phyloP scores from a whole-genome alignment of 2,888 invertebrate genomes.

The Mythimna vitellina region DNA sequence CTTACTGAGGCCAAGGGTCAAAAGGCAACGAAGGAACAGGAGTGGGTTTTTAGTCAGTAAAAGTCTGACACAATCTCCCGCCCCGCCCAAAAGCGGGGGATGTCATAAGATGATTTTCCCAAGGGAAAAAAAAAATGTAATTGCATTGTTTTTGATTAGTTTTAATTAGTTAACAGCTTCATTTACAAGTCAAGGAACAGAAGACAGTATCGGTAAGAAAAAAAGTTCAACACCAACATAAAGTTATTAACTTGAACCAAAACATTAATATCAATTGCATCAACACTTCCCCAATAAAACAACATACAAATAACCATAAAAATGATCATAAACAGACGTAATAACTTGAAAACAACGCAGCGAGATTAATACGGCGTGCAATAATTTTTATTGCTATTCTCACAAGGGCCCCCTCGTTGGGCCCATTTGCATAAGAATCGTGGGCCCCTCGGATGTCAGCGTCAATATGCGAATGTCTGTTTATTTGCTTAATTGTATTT shows the following conservation, averaged over 20 bases:
- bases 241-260: background rate
- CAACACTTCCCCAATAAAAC: constrained; percentile 20
- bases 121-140: too few relatives aligned
- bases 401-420: constrained; percentile 73
- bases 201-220: background rate
- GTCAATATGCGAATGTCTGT: constrained; percentile 80
- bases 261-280: constrained; percentile 35
- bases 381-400: constrained; percentile 77
- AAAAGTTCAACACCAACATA: background rate
- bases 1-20: too few relatives aligned
- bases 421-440: constrained; percentile 84
- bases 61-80: too few relatives aligned
- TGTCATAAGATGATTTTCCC: too few relatives aligned
- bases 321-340: constrained; percentile 49
- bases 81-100: too few relatives aligned
- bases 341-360: constrained; percentile 58
- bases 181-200: background rate
- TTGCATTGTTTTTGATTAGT: too few relatives aligned
- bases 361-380: constrained; percentile 61
- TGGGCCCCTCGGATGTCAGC: constrained; percentile 75
- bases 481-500: constrained; percentile 86
- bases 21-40: too few relatives aligned
- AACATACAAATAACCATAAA: constrained; percentile 51
- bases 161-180: background rate
- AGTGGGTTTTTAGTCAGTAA: too few relatives aligned